Base-by-base conservation (phyloP, 2,113 vertebrate species). In the Phyllostomus hastatus region DNA sequence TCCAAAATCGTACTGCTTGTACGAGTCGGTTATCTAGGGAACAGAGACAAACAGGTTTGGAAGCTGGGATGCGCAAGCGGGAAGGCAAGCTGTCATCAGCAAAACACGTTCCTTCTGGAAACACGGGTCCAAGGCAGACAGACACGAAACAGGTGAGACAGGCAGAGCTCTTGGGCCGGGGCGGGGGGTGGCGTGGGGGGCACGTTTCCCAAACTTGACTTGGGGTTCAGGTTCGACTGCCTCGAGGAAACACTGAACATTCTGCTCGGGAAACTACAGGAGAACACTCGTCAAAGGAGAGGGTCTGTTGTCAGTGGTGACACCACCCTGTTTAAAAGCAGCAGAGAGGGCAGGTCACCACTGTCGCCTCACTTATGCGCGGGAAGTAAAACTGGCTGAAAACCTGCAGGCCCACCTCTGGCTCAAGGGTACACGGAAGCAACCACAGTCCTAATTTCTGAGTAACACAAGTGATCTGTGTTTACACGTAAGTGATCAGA, bases 1-100 rank as follows among this genome's bases (percentile, higher is more conserved):
- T 69, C 99, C 98, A 3, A 99, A 99, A 84, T 99, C 99, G 20
- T 99, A 99, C 64, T 99, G 98, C n/a, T 98, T 99, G 97, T 99
- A 99, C 26, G 99, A 99, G 1, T 99, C 99, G 0, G 99, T 99
- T 78, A 99, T 98, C 99, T 99, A 80, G 76, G 79, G 10, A 78
- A 93, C 83, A 76, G 43, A 95, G 78, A 9, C 79, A 86, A 76
- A 92, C 6, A 69, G 54, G 41, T 43, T 4, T 0, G 41, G 85
- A 79, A 94, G 81, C 4, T 43, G 57, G 11, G 0, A 0, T 16
- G 17, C 57, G 20, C 1, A 31, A 26, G 5, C 4, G 75, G 38
- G 52, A 5, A 22, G 15, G 54, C 26, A 91, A 28, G 15, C 24
- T 2, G 17, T 12, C 5, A 75, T 8, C 2, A 96, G 48, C 31